Conservation (phyloP, 2,888 invertebrate genomes). For the Caenorhabditis sp. region DNA sequence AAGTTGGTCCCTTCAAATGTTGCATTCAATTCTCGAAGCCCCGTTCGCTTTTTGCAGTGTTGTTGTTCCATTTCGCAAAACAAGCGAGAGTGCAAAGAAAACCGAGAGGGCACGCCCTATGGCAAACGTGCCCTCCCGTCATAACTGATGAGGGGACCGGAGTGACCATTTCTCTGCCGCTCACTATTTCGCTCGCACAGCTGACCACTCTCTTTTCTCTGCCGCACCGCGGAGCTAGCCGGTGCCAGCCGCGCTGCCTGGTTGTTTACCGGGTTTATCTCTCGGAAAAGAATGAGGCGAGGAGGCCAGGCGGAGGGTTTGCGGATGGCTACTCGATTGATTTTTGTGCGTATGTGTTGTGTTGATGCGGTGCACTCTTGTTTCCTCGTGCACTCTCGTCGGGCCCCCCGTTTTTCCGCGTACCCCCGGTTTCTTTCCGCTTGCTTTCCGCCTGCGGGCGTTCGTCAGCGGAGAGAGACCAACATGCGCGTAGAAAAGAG, state of each 20-base stretch:
- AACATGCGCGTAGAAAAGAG: conserved; percentile 49
- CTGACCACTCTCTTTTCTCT: conserved; percentile 56
- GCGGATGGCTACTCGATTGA: conserved; percentile 48
- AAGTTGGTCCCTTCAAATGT: conserved; percentile 44
- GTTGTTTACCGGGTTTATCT: conserved; percentile 61
- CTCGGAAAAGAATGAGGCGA: conserved; percentile 41
- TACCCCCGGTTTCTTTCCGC: conserved; percentile 49
- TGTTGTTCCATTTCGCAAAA: conserved; percentile 55
- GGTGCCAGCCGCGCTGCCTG: conserved; percentile 57
- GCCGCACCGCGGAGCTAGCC: conserved; percentile 53
- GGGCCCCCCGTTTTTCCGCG: conserved; percentile 13
- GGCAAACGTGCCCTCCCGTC: conserved; percentile 57
- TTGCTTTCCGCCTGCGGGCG: conserved; percentile 42
- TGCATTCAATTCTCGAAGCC: conserved; percentile 50
- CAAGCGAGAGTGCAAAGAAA: conserved; percentile 50
- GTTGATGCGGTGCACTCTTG: conserved; percentile 35
- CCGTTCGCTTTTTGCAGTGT: conserved; percentile 57
- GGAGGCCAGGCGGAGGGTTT: conserved; percentile 31
- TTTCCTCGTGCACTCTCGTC: conserved; percentile 26
- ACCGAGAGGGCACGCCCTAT: conserved; percentile 49
- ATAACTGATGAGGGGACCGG: conserved; percentile 50
- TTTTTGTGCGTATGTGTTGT: conserved; percentile 53
- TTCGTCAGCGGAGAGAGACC: conserved; percentile 42
- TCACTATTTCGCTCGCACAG: conserved; percentile 41
- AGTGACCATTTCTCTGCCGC: conserved; percentile 32